Evolutionary conservation across 2,797 vertebrate genomes (phyloP).

Genomic region (Malurus leucopterus): DNA sequence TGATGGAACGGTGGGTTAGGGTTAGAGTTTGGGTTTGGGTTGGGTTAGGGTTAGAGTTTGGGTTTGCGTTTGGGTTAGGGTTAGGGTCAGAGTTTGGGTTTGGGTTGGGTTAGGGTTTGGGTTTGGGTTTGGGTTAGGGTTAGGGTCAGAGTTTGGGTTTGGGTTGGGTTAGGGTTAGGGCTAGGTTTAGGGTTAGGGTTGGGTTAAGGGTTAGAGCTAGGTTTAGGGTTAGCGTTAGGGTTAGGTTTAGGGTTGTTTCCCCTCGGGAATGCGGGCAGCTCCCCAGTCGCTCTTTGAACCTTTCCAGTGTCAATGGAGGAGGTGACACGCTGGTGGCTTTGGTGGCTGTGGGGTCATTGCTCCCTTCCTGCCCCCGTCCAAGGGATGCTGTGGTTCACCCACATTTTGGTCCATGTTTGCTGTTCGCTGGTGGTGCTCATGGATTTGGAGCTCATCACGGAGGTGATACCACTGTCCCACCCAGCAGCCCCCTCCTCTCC

Average conservation of each 20-base stretch:
- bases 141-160: too few species aligned
- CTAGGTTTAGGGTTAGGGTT: too few species aligned
- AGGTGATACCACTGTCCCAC: not conserved
- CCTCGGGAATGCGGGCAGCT: accelerated
- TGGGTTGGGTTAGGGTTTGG: too few species aligned
- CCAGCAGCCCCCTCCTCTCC: not conserved
- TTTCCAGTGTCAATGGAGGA: not conserved
- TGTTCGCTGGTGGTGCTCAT: accelerated
- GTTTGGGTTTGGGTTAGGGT: too few species aligned
- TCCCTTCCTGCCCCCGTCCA: not conserved
- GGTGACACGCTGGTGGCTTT: not conserved
- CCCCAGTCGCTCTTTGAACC: accelerated
- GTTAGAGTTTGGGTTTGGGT: too few species aligned
- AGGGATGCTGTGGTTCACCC: not conserved
- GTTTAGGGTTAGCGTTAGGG: too few species aligned
- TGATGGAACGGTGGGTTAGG: not conserved
- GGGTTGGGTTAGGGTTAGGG: too few species aligned
- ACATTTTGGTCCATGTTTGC: accelerated
- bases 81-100: too few species aligned
- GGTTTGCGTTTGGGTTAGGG: too few species aligned
- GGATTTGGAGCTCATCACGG: not conserved
- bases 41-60: too few species aligned
- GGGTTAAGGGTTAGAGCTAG: too few species aligned
- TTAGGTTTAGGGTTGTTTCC: not conserved
- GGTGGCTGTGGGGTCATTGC: accelerated